Conservation (phyloP, 2,888 invertebrate genomes). For the Apomyelois bistriatella region DNA sequence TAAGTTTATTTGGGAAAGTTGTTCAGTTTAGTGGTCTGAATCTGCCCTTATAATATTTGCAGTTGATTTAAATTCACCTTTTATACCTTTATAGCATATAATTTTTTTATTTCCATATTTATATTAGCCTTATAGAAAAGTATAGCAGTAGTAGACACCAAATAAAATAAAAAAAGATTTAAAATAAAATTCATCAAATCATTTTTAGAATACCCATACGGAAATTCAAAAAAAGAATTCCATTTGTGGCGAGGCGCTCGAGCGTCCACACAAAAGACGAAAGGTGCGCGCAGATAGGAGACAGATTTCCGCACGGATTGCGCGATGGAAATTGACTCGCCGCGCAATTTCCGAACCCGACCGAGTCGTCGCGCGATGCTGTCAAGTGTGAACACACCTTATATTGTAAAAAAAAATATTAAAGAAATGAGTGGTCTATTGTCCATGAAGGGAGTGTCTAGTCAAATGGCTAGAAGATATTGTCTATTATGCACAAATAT, state of each 20-base stretch:
- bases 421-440: not conserved
- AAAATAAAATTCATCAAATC: not conserved
- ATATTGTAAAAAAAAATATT: slow-evolving; percentile 7
- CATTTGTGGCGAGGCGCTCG: slow-evolving; percentile 13
- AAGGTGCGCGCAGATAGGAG: slow-evolving; percentile 13
- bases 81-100: no score
- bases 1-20: no score
- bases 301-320: slow-evolving; percentile 27
- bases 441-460: not conserved
- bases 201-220: slow-evolving; percentile 4
- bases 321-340: slow-evolving; percentile 20
- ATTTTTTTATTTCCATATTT: no score
- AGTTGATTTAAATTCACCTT: no score
- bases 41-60: no score
- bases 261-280: slow-evolving; percentile 17
- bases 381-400: slow-evolving; percentile 14
- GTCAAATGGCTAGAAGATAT: no score
- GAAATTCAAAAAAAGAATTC: slow-evolving; percentile 17
- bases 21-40: no score
- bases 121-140: no score
- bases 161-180: no score
- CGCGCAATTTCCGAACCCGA: slow-evolving; percentile 18
- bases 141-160: no score
- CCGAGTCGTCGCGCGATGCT: slow-evolving; percentile 14
- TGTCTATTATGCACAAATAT: no score